Evolutionary conservation across 1,140 invertebrate species (phyloP).

Genomic region (Caerostris darwini): DNA sequence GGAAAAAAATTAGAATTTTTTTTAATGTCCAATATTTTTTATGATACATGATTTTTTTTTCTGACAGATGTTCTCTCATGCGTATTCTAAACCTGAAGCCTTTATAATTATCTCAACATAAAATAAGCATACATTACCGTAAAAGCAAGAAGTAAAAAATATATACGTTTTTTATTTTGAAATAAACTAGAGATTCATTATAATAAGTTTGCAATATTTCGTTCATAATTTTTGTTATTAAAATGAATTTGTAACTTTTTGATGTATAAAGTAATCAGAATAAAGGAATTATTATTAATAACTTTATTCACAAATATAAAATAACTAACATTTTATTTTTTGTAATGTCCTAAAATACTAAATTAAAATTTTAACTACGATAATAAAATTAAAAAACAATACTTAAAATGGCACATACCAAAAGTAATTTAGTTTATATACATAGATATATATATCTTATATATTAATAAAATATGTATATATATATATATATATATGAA

Average conservation of each 20-base stretch:
- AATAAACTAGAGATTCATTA: background rate
- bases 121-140: background rate
- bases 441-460: too few relatives aligned
- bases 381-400: background rate
- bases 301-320: background rate
- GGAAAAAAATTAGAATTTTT: background rate
- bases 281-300: too few relatives aligned
- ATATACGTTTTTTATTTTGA: background rate
- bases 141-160: constrained; percentile 58
- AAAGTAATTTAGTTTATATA: too few relatives aligned
- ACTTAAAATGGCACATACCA: too few relatives aligned
- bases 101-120: constrained; percentile 41
- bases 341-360: background rate
- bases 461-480: too few relatives aligned
- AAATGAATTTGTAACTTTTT: too few relatives aligned
- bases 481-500: too few relatives aligned
- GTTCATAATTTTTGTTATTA: too few relatives aligned
- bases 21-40: constrained; percentile 23
- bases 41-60: background rate
- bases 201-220: too few relatives aligned
- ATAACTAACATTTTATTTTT: background rate
- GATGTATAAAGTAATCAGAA: too few relatives aligned
- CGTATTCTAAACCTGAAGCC: constrained; percentile 29
- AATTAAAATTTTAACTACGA: too few relatives aligned
- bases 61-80: constrained; percentile 26